Evolutionary conservation across 2,797 vertebrate species (phyloP).

Genomic region (Acomys russatus): DNA sequence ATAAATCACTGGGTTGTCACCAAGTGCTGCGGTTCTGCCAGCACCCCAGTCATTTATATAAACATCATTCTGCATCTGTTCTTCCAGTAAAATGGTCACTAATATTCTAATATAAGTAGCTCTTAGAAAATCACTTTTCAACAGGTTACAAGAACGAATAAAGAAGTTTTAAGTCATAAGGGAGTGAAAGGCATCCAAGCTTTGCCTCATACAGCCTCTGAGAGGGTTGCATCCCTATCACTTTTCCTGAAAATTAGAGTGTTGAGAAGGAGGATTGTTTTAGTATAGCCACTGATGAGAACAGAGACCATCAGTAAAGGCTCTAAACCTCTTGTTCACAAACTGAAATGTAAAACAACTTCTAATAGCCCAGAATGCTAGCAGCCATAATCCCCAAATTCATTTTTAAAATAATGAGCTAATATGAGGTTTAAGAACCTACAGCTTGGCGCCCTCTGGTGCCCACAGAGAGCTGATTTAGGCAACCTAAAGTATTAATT

Average conservation of each 20-base stretch:
- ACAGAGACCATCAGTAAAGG: rapidly evolving
- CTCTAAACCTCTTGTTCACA: neutral
- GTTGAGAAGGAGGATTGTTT: rapidly evolving
- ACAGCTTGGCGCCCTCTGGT: conserved; percentile 87
- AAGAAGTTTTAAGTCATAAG: neutral
- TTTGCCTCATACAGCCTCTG: rapidly evolving
- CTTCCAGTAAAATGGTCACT: neutral
- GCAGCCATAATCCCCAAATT: neutral
- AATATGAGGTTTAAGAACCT: conserved; percentile 50
- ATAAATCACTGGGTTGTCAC: neutral
- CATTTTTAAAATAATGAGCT: neutral
- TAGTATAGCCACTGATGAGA: neutral
- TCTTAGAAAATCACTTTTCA: neutral
- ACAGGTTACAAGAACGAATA: neutral
- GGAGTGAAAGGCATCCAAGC: too few species aligned
- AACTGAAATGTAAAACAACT: neutral
- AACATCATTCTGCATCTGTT: too few species aligned
- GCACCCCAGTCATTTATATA: neutral
- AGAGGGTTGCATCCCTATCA: too few species aligned
- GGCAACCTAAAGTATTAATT: neutral
- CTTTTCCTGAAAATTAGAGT: neutral
- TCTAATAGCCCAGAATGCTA: neutral
- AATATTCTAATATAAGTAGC: neutral
- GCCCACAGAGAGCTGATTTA: conserved; percentile 42
- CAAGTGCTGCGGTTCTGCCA: neutral